Base-by-base conservation (phyloP, 1,140 invertebrate species). In the Bilobella aurantiaca region DNA sequence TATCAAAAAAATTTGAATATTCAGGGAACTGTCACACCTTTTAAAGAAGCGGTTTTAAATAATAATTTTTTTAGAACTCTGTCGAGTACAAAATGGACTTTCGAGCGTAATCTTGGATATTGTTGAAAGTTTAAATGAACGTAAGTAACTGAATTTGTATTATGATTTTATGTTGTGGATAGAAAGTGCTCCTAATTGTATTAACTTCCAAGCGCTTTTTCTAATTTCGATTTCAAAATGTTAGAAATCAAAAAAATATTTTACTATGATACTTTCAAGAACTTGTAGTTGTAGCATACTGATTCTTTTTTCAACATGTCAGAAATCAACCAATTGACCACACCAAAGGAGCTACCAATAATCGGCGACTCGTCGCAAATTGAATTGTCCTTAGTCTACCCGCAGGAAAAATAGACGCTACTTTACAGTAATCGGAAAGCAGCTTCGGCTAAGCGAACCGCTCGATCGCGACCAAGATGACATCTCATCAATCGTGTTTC, bases 81-180 rank as follows among this genome's bases (percentile, higher is more conserved):
- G 88, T 75, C 87, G 91, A 74, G 86, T 90, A 66, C 87, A 90
- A 78, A 88, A 85, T 31, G 87, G 88, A 14, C 86, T 90, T 73
- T 88, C 88, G 0, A 92, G 89, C 74, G 90, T 92, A 56, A 92
- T 93, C 69, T 78, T 93, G 59, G 90, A 93, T 74, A 91, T 93
- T 65, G 87, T 90, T 77, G 90, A 93, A 76, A 92, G 90, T 74
- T 81, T 85, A 78, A 89, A 87, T 69, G 81, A 83, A 72, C 87
- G 90, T 93, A 82, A 89, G 89, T 74, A 64, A 25, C 46, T 53
- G 53, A 28, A 28, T 5, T 31, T 28, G 30, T 34, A 57, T 3
- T 18, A 31, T 21, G 57, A 63, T 31, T 21, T 32, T 31, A 16
- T 57, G 8, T 23, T 34, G n/a, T 46, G n/a, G n/a, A n/a, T n/a